phyloP scores from a whole-genome alignment of 2,113 vertebrate species.

The Empidonax traillii region DNA sequence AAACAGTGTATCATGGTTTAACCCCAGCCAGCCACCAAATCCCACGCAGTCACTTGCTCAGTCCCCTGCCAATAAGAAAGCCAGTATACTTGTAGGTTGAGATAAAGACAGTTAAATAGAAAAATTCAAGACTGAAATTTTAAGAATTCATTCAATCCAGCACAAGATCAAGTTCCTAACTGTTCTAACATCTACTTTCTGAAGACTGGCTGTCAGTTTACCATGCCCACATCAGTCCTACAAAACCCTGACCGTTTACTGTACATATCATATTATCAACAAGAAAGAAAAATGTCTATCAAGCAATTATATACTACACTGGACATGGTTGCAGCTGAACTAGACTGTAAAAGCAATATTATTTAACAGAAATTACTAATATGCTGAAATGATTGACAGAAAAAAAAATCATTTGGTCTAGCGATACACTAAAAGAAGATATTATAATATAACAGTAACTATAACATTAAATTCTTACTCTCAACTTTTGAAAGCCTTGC shows the following conservation, averaged over 20 bases:
- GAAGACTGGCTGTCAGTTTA: neutral
- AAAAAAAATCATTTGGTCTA: neutral
- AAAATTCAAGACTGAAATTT: neutral
- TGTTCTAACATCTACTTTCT: neutral
- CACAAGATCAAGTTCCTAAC: neutral
- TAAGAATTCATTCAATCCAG: neutral
- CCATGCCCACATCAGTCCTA: neutral
- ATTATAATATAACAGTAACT: neutral
- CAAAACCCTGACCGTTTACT: neutral
- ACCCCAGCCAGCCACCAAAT: neutral
- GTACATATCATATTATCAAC: neutral
- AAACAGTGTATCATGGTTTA: neutral
- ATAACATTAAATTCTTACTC: neutral
- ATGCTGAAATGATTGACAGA: neutral
- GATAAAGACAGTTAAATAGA: neutral
- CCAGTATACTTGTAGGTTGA: neutral
- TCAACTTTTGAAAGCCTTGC: neutral
- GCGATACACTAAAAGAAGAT: neutral
- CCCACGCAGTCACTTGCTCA: neutral
- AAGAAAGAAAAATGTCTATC: neutral
- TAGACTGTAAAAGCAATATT: neutral
- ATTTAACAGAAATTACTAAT: neutral
- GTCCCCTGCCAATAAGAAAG: neutral
- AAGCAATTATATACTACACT: neutral
- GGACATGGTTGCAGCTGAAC: neutral